Evolutionary conservation across 53 echinoderm and acorn worm species (phyloP).

Genomic region (Astropecten irregularis): DNA sequence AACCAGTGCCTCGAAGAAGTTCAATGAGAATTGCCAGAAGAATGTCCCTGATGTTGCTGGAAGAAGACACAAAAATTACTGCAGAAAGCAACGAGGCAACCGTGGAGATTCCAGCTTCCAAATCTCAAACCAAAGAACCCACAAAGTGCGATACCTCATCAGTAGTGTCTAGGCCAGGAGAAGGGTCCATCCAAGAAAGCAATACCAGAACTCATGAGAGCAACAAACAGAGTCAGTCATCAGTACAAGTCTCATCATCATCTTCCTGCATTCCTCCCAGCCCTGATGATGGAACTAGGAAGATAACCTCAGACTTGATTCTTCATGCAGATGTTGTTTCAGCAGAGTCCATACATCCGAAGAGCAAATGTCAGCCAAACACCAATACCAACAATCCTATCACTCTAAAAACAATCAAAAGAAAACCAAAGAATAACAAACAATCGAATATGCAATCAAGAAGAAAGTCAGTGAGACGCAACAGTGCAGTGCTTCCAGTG

Average conservation of each 20-base stretch:
- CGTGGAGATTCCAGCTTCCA: too few species aligned
- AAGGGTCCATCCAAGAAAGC: neutral
- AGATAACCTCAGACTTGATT: neutral
- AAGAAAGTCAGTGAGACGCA: neutral
- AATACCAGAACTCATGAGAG: too few species aligned
- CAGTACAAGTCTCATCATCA: too few species aligned
- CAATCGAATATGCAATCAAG: neutral
- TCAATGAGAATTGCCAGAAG: constrained; percentile 41
- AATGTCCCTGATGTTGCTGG: constrained; percentile 28
- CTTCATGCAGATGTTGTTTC: too few species aligned
- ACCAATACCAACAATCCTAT: too few species aligned
- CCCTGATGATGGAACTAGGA: neutral
- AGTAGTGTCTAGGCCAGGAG: neutral
- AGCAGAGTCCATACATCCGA: too few species aligned
- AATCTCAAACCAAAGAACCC: too few species aligned
- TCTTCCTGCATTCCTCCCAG: too few species aligned
- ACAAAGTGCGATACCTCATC: neutral
- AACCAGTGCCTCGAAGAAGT: neutral
- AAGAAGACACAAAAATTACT: neutral
- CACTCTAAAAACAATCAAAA: too few species aligned
- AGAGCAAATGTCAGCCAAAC: too few species aligned
- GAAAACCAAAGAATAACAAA: neutral
- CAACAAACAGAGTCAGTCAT: too few species aligned
- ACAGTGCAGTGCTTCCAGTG: neutral
- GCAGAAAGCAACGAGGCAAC: too few species aligned